A percentile compares a stretch with the other conserved stretches of the same genome.
These are phyloP conservation scores for Anticlea derivata DNA, from an alignment of 2,888 invertebrate genomes.

Conservation along the genomic window DNA sequence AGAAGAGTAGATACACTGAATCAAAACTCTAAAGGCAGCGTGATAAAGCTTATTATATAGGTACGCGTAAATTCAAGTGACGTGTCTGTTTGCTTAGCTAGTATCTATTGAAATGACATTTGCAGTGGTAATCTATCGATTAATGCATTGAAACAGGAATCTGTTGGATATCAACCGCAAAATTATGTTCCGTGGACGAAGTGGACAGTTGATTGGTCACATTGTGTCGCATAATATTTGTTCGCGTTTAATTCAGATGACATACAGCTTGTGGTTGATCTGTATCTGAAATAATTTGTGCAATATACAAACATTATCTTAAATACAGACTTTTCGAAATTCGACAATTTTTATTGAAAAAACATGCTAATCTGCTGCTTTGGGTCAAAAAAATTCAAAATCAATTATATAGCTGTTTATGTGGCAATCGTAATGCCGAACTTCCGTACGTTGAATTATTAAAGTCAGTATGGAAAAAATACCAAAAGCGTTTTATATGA, in stretches of 20 bases:
- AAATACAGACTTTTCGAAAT: no score
- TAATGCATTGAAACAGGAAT: constrained; percentile 43
- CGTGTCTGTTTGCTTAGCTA: neutral
- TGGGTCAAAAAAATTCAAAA: no score
- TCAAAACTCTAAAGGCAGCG: neutral
- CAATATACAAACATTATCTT: no score
- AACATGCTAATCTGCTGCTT: no score
- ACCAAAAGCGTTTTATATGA: no score
- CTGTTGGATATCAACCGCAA: constrained; percentile 56
- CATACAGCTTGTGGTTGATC: constrained; percentile 10
- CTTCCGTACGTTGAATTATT: no score
- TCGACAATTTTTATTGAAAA: no score
- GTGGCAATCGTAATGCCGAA: no score
- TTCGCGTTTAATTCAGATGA: constrained; percentile 39
- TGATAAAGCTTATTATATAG: constrained; percentile 4
- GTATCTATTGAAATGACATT: constrained; percentile 28
- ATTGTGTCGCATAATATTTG: constrained; percentile 43
- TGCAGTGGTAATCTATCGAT: constrained; percentile 56
- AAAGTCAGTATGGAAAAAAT: no score
- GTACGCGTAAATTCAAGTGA: neutral
- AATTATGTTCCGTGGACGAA: constrained; percentile 64
- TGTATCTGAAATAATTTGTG: no score
- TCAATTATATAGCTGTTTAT: no score
- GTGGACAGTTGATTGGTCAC: constrained; percentile 56
- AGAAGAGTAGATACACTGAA: neutral